Percentiles rank a stretch among this genome's conserved stretches.
These are phyloP conservation scores for Myrmecophaga tridactyla DNA, from an alignment of 2,113 vertebrate genomes.

Conservation along the genomic window DNA sequence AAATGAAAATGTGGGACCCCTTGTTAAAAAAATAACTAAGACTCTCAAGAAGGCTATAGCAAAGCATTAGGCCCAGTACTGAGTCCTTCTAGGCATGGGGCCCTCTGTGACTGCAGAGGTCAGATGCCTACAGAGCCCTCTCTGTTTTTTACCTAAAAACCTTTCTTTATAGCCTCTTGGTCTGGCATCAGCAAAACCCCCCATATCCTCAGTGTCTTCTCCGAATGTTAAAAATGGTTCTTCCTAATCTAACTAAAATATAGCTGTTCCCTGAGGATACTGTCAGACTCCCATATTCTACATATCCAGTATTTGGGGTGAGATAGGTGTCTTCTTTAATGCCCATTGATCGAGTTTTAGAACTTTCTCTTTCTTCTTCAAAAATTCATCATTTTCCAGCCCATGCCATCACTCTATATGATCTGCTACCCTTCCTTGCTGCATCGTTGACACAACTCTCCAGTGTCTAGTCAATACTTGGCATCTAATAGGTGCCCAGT, in stretches of 20 bases:
- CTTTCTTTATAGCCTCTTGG: neutral
- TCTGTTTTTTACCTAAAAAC: accelerated
- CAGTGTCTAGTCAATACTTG: neutral
- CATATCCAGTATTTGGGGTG: neutral
- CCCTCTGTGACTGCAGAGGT: accelerated
- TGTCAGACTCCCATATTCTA: neutral
- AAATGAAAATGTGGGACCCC: neutral
- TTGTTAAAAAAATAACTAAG: neutral
- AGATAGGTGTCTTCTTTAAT: neutral
- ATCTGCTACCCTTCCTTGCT: neutral
- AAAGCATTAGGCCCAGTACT: neutral
- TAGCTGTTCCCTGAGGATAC: neutral
- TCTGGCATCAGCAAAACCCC: neutral
- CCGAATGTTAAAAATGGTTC: neutral
- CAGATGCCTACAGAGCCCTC: accelerated
- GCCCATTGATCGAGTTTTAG: neutral
- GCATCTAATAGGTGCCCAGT: neutral
- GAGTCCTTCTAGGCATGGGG: neutral
- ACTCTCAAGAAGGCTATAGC: neutral
- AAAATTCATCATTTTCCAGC: neutral
- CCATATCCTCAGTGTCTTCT: neutral
- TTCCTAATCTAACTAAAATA: neutral
- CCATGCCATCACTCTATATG: neutral
- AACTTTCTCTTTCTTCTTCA: neutral
- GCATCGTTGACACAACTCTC: accelerated